Base-by-base conservation (phyloP, 2,113 vertebrate species). In the Indicator maculatus region DNA sequence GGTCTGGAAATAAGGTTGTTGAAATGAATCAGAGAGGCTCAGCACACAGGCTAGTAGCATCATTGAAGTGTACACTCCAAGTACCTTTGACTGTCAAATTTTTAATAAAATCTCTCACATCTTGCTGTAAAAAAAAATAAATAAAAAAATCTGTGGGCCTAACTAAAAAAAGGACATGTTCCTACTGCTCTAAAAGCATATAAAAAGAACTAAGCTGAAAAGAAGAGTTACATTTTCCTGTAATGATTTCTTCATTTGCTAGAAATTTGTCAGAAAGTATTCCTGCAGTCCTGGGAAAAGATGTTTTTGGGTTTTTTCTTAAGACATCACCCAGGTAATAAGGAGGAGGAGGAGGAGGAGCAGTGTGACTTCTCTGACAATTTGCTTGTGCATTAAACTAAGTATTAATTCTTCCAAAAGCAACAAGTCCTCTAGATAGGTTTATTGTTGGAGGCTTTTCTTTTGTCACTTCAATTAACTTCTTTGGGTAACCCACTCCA, bases 401-500 rank as follows among this genome's bases (percentile, higher is more conserved):
- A 96, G 76, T 73, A 77, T 18, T 73, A 70, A 67, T 89, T 93
- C 83, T 75, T 85, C 24, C 0, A 0, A 95, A 85, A 88, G 71
- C 65, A 93, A 66, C 2, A 21, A 79, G 50, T 41, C 2, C n/a
- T 89, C 65, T 55, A 61, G 44, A 53, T 72, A 75, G 58, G 20
- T 77, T 88, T 52, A 50, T 79, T 94, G 61, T 96, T 92, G 86
- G 60, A 86, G 55, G 28, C 15, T 79, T 86, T 93, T 90, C 83
- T 94, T 97, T 96, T 94, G 94, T 93, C 86, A 69, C 76, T 93
- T 81, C 55, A 88, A 79, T 79, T 91, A 95, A 89, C 81, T 96
- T 95, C 92, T 96, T 91, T 89, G 81, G 94, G 72, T 83, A 93
- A 94, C 77, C 72, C 31, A 79, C 55, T 91, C 65, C 83, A 89